phyloP scores from a whole-genome alignment of 2,797 vertebrate genomes.

The Acestrorhynchus altus region DNA sequence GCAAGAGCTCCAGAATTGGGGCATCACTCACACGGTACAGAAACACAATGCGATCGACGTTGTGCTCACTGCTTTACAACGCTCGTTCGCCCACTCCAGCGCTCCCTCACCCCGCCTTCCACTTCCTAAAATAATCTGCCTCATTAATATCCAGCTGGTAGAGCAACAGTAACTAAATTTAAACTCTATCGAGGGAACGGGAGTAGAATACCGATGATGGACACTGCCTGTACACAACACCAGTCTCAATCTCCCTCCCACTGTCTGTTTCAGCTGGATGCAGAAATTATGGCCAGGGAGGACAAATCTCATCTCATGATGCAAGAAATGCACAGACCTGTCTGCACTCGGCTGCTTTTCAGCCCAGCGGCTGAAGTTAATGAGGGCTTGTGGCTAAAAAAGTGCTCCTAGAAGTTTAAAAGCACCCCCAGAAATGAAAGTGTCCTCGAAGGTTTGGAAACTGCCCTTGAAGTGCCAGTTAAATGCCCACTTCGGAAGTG shows the following conservation, averaged over 20 bases:
- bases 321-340: constrained; percentile 9
- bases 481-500: too few species aligned
- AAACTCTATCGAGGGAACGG: neutral
- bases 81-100: neutral
- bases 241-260: neutral
- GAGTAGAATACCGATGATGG: neutral
- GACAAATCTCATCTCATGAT: constrained; percentile 14
- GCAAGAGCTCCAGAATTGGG: constrained; percentile 64
- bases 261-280: neutral
- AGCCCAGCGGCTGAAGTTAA: neutral
- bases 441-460: too few species aligned
- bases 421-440: neutral
- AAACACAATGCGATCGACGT: constrained; percentile 5
- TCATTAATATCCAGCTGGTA: constrained; percentile 21
- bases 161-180: constrained; percentile 9
- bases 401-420: neutral
- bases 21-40: constrained; percentile 6
- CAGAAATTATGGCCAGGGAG: neutral
- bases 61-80: neutral
- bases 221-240: neutral
- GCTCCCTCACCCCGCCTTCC: neutral
- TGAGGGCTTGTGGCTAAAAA: neutral
- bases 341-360: neutral
- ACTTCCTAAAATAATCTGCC: constrained; percentile 35
- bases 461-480: too few species aligned